A percentile compares a stretch with the other conserved stretches of the same genome.
phyloP scores from a whole-genome alignment of 2,797 vertebrate genomes.

The Vespertilio murinus region DNA sequence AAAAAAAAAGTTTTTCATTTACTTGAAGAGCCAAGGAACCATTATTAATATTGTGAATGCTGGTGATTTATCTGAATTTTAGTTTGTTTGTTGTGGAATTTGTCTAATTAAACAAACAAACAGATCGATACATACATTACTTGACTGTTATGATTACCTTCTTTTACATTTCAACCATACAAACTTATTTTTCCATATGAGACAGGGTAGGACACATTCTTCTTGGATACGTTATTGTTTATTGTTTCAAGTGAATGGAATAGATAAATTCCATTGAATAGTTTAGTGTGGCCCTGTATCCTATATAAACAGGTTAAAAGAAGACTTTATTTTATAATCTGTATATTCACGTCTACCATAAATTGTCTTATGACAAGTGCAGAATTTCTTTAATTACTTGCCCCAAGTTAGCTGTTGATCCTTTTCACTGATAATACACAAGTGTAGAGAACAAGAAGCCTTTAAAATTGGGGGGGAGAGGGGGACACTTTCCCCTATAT shows the following conservation, averaged over 20 bases:
- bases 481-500: neutral
- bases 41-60: neutral
- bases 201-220: slow-evolving; percentile 46
- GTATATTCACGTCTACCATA: slow-evolving; percentile 5
- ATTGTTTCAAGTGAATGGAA: slow-evolving; percentile 71
- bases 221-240: slow-evolving; percentile 43
- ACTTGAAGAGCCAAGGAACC: neutral
- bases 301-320: slow-evolving; percentile 71
- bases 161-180: slow-evolving; percentile 56
- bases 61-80: neutral
- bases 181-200: slow-evolving; percentile 58
- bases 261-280: slow-evolving; percentile 50
- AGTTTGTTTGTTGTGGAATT: neutral
- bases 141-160: slow-evolving; percentile 47
- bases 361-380: slow-evolving; percentile 50
- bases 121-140: neutral
- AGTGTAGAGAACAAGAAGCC: slow-evolving; percentile 30
- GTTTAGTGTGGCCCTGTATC: slow-evolving; percentile 68
- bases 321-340: neutral
- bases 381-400: slow-evolving; percentile 58
- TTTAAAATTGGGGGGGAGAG: neutral
- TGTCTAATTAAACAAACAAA: neutral
- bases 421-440: slow-evolving; percentile 38
- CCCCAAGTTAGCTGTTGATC: slow-evolving; percentile 56
- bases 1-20: slow-evolving; percentile 12